Base-by-base conservation (phyloP, 2,113 vertebrate genomes). In the Okapia johnstoni region DNA sequence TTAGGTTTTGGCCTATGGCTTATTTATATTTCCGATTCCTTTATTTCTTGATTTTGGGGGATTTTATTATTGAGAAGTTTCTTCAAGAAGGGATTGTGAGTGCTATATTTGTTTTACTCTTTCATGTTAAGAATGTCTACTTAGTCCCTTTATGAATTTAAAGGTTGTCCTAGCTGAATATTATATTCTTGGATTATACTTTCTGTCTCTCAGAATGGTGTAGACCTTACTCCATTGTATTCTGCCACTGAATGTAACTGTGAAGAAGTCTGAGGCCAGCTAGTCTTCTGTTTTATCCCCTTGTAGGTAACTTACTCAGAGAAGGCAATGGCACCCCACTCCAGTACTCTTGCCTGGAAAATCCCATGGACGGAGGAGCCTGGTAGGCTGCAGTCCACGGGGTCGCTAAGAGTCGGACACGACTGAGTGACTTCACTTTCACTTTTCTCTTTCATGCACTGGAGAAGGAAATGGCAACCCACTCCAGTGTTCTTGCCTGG, bases 11-110 rank as follows among this genome's bases (percentile, higher is more conserved):
- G 40, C 30, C n/a, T 46, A 10, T 88, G 66, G 63, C 81, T 40
- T 40, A 58, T 90, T 46, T 93, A 28, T 73, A 70, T 77, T 97
- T 77, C 43, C 85, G 77, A 94, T 90, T 81, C 81, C 54, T 94
- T 96, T 73, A 88, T 88, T 93, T 93, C 90, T 85, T 93, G 57
- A 8, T 96, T 88, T 7, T 93, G n/a, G 93, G 93, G 54, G n/a
- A 84, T 93, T 90, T 87, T 55, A 52, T 81, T 28, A 43, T 66
- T 88, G 73, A 83, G 55, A 73, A 88, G 12, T 94, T 92, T 70
- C 30, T 81, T 92, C 40, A 92, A 81, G 61, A 84, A 88, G 30
- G 43, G 28, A 52, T 90, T 90, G 61, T 6, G 5, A 28, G 54
- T 54, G 81, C 73, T 63, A 40, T 84, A 70, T 93, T 93, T 79